phyloP scores from a whole-genome alignment of 1,140 invertebrate species.

The Acarapis woodi region DNA sequence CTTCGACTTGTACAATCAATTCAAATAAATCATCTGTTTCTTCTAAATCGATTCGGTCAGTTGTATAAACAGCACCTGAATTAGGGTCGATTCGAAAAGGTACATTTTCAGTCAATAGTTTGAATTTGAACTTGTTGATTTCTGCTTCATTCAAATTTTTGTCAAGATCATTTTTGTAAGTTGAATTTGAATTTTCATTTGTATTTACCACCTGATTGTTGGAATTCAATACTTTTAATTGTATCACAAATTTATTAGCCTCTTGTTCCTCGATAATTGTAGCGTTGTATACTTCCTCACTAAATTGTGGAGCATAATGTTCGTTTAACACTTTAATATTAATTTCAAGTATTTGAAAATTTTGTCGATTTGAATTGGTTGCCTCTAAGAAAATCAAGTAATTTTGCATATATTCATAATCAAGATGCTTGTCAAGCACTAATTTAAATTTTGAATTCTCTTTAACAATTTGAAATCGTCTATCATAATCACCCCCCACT shows the following conservation, averaged over 20 bases:
- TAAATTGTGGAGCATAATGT: slow-evolving; percentile 60
- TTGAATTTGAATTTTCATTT: slow-evolving; percentile 56
- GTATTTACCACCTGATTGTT: slow-evolving; percentile 29
- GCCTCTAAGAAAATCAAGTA: slow-evolving; percentile 58
- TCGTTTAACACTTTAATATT: slow-evolving; percentile 58
- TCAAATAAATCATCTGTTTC: slow-evolving; percentile 36
- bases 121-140: no score
- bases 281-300: slow-evolving; percentile 41
- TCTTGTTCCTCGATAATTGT: slow-evolving; percentile 54
- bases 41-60: slow-evolving; percentile 45
- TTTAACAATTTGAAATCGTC: slow-evolving; percentile 17
- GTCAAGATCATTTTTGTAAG: no score
- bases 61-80: slow-evolving; percentile 57
- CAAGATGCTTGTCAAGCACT: slow-evolving; percentile 49
- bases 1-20: slow-evolving; percentile 50
- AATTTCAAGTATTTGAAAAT: slow-evolving; percentile 21
- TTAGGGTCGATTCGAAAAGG: slow-evolving; percentile 47
- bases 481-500: slow-evolving; percentile 14
- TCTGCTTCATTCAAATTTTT: no score
- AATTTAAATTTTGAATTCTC: no score
- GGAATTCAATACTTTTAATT: slow-evolving; percentile 46
- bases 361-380: slow-evolving; percentile 32
- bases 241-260: slow-evolving; percentile 39
- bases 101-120: slow-evolving; percentile 11
- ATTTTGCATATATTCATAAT: slow-evolving; percentile 50